Evolutionary conservation across 2,113 vertebrate species (phyloP).

Genomic region (Myotis lucifugus): DNA sequence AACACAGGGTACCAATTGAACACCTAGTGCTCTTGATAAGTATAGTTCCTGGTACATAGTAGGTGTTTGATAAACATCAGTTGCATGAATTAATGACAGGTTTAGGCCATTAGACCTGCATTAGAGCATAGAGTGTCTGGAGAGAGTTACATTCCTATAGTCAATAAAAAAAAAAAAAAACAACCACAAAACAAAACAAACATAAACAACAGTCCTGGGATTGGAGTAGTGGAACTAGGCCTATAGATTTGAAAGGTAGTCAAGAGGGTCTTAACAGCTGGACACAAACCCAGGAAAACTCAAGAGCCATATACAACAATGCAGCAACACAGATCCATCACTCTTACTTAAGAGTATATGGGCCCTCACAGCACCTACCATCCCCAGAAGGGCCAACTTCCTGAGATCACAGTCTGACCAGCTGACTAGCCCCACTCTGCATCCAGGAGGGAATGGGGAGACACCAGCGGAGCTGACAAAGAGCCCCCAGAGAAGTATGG

Average conservation of each 20-base stretch:
- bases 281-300: constrained; percentile 5
- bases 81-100: not conserved
- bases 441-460: not conserved
- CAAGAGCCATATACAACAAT: constrained; percentile 29
- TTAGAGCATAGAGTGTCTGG: not conserved
- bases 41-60: not conserved
- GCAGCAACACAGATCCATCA: constrained; percentile 17
- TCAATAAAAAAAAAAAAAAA: not conserved
- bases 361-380: not conserved
- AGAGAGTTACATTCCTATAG: not conserved
- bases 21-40: not conserved
- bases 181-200: not conserved
- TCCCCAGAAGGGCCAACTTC: not conserved
- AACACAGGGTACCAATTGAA: not conserved
- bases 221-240: constrained; percentile 1
- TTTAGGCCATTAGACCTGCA: not conserved
- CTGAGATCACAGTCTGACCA: constrained; percentile 30
- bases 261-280: not conserved
- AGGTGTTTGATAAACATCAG: not conserved
- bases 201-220: not conserved
- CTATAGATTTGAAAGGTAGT: not conserved
- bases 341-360: not conserved
- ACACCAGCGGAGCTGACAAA: constrained; percentile 5
- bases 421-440: not conserved
- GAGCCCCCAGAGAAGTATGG: not conserved